These are phyloP conservation scores for Lucilia sericata DNA, from an alignment of 1,140 invertebrate species.

Conservation along the genomic window DNA sequence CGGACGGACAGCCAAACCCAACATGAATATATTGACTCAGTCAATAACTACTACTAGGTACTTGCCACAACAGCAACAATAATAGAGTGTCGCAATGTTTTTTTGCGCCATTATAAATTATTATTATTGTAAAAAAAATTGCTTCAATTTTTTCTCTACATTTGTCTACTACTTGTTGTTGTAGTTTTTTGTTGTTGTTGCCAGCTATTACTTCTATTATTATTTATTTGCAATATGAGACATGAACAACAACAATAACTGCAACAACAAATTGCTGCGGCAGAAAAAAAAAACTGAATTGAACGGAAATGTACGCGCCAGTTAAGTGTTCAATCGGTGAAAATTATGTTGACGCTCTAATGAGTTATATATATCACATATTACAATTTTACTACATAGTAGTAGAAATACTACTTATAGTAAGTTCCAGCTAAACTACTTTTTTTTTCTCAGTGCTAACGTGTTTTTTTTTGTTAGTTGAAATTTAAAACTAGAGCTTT, in stretches of 20 bases:
- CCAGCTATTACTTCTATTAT: slow-evolving; percentile 25
- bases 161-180: slow-evolving; percentile 13
- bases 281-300: slow-evolving; percentile 11
- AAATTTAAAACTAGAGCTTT: neutral
- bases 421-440: neutral
- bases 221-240: slow-evolving; percentile 29
- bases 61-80: neutral
- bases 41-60: too few relatives aligned
- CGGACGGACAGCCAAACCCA: too few relatives aligned
- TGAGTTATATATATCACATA: neutral
- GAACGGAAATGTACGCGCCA: slow-evolving; percentile 32
- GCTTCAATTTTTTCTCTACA: slow-evolving; percentile 2
- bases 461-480: neutral
- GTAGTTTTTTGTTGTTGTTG: neutral
- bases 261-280: neutral
- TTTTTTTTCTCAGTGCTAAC: neutral
- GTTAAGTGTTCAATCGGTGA: slow-evolving; percentile 36
- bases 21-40: too few relatives aligned
- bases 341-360: slow-evolving; percentile 32
- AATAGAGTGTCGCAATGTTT: slow-evolving; percentile 11
- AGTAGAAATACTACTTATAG: neutral
- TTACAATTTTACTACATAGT: neutral
- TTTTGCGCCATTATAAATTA: slow-evolving; percentile 5
- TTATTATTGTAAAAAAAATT: neutral
- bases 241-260: slow-evolving; percentile 1